Conservation (phyloP, 2,888 invertebrate genomes). For the Ecdyonurus torrentis region DNA sequence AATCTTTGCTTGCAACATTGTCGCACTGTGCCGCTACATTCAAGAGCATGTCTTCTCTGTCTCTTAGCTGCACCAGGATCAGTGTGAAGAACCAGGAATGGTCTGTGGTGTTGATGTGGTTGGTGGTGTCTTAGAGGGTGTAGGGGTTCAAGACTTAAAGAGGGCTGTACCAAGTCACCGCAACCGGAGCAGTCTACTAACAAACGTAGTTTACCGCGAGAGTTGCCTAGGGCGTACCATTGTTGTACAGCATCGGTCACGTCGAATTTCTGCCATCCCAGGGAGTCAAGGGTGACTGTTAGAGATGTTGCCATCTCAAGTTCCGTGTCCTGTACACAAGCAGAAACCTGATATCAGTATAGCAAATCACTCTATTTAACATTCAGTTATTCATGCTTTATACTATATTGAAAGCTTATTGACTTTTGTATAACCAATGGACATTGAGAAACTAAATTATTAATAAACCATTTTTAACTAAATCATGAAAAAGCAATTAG, state of each 20-base stretch:
- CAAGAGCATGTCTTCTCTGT: slow-evolving; percentile 62
- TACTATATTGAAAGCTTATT: neutral
- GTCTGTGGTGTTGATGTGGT: slow-evolving; percentile 41
- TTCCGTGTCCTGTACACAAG: slow-evolving; percentile 16
- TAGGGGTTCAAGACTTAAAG: slow-evolving; percentile 19
- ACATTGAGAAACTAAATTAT: too few relatives aligned
- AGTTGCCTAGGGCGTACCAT: slow-evolving; percentile 39
- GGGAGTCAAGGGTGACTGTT: slow-evolving; percentile 40
- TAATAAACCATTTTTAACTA: too few relatives aligned
- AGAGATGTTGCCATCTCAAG: slow-evolving; percentile 38
- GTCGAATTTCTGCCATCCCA: slow-evolving; percentile 79
- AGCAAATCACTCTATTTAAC: too few relatives aligned
- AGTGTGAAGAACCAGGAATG: slow-evolving; percentile 68
- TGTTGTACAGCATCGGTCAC: slow-evolving; percentile 57
- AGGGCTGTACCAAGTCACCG: slow-evolving; percentile 50
- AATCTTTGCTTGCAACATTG: slow-evolving; percentile 81
- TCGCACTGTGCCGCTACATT: slow-evolving; percentile 55
- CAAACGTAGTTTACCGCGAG: slow-evolving; percentile 36
- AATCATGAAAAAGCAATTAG: too few relatives aligned
- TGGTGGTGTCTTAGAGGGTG: slow-evolving; percentile 26
- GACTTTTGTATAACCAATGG: too few relatives aligned
- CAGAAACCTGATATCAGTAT: too few relatives aligned
- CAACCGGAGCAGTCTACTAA: slow-evolving; percentile 76
- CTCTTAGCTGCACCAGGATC: slow-evolving; percentile 42
- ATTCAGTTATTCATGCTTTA: too few relatives aligned